Percentiles rank a stretch among this genome's conserved stretches.
phyloP scores from a whole-genome alignment of 92 coral and sea anemone genomes.

The Blastomussa wellsi region DNA sequence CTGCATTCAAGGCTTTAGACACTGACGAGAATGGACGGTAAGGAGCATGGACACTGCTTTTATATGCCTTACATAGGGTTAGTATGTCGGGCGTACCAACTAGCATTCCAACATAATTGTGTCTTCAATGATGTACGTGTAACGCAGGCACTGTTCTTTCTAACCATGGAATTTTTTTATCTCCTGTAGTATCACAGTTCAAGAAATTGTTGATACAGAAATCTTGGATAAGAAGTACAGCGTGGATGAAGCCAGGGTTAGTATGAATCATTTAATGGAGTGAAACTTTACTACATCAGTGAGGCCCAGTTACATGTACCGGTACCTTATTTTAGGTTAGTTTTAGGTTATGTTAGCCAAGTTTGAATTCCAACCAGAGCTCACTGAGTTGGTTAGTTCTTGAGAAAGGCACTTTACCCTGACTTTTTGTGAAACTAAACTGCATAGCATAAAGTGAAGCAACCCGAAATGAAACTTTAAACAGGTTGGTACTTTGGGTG shows the following conservation, averaged over 20 bases:
- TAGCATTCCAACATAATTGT: too few relatives aligned
- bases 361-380: background rate
- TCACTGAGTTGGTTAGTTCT: background rate
- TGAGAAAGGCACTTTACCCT: background rate
- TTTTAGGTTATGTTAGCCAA: background rate
- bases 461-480: background rate
- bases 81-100: too few relatives aligned
- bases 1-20: slow-evolving; percentile 79
- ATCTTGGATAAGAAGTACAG: slow-evolving; percentile 85
- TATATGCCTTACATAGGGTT: background rate
- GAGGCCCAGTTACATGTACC: background rate
- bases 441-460: background rate
- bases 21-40: slow-evolving; percentile 80
- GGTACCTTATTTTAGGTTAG: too few relatives aligned
- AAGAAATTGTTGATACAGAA: slow-evolving; percentile 71
- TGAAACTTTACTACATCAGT: background rate
- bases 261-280: background rate
- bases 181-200: slow-evolving; percentile 66
- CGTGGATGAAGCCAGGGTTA: slow-evolving; percentile 86
- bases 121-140: background rate
- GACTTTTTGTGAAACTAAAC: background rate
- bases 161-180: background rate
- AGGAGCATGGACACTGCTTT: background rate
- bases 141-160: background rate
- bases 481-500: too few relatives aligned